Conservation (phyloP, 2,888 invertebrate species). For the Philonicus albiceps region DNA sequence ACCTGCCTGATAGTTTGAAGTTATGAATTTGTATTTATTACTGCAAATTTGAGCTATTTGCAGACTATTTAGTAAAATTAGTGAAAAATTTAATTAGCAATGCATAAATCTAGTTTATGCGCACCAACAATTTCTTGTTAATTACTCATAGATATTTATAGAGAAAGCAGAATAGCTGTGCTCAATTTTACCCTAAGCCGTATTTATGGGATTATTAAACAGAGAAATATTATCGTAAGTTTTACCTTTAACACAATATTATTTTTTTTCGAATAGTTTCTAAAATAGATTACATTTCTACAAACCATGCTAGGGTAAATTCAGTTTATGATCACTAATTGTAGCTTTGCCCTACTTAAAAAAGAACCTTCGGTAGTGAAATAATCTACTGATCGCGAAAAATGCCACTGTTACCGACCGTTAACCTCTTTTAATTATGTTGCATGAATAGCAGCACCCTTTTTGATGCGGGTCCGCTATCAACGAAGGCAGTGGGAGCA, state of each 20-base stretch:
- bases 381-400: not conserved
- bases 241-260: not conserved
- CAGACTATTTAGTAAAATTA: not conserved
- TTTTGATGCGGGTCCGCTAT: not conserved
- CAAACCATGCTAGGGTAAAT: not conserved
- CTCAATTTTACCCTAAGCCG: not conserved
- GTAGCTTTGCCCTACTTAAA: not conserved
- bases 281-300: not conserved
- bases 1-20: not conserved
- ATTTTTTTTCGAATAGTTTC: not conserved
- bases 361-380: not conserved
- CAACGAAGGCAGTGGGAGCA: not conserved
- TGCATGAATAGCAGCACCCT: not conserved
- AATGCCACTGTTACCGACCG: not conserved
- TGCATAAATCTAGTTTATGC: not conserved
- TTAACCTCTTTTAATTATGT: slow-evolving; percentile 24
- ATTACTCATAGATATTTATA: not conserved
- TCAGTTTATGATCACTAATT: not conserved
- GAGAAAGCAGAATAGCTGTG: not conserved
- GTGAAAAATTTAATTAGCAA: not conserved
- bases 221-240: not conserved
- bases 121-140: not conserved
- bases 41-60: not conserved
- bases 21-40: not conserved
- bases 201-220: not conserved